Base-by-base conservation (phyloP, 2,113 vertebrate genomes). In the Rhabdomys dilectus region DNA sequence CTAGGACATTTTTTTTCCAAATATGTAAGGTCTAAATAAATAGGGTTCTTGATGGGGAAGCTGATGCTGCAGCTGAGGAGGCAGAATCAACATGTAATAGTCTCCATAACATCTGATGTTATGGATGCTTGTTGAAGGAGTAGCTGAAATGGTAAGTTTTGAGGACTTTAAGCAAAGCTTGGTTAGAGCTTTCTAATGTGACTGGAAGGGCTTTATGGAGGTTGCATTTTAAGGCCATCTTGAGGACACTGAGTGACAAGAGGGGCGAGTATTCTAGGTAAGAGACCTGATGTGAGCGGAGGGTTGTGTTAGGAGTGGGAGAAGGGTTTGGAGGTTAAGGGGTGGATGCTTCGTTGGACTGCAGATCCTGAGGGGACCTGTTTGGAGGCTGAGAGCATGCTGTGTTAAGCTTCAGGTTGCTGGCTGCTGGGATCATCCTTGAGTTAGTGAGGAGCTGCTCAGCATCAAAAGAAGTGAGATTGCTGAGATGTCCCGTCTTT, bases 131-230 rank as follows among this genome's bases (percentile, higher is more conserved):
- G 24, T 21, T n/a, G 60, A 39, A 76, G 51, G 53, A 45, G 5
- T 76, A 66, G 77, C 10, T 56, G 16, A 53, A n/a, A 70, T 22
- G 45, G 10, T 36, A n/a, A 66, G 36, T 56, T 72, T 68, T 78
- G 60, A 89, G 66, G 91, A 92, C 86, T 91, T 77, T 76, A 88
- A 94, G 76, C 73, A 29, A 68, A 88, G 42, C 11, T 13, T 86
- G 58, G 68, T 34, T 42, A 53, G 36, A 75, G 26, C 73, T 75
- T 9, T 42, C 51, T 39, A 80, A 89, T 45, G 48, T 81, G 45
- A 70, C 1, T 60, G 76, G 39, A 70, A 95, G 84, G 70, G 39
- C 64, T 80, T 78, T 70, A 17, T 87, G 58, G 31, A 76, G 26
- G 62, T 48, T 36, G 36, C 21, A 24, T 39, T 89, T 92, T 34